Conservation (phyloP, 2,888 invertebrate species). For the Proisotoma minuta region DNA sequence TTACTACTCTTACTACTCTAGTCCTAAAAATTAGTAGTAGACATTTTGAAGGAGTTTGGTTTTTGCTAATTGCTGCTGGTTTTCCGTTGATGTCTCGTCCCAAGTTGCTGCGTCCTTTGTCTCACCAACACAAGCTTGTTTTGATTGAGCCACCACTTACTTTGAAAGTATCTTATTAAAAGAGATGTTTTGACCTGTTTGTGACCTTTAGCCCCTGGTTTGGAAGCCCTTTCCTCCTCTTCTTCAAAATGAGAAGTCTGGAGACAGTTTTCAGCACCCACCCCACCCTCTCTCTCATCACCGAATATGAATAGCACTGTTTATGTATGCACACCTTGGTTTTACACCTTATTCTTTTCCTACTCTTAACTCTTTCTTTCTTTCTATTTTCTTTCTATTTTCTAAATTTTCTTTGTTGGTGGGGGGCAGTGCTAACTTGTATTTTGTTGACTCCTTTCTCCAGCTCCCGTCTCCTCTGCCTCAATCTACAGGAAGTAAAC, state of each 20-base stretch:
- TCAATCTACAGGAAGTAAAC: slow-evolving; percentile 9
- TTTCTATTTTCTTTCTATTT: background rate
- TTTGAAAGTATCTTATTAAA: background rate
- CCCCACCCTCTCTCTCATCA: no score
- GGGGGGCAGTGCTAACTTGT: no score
- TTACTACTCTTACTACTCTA: no score
- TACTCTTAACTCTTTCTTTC: slow-evolving; percentile 16
- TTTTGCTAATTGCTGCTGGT: no score
- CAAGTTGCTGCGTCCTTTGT: no score
- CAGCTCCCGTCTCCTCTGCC: slow-evolving; percentile 13
- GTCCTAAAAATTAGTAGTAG: no score
- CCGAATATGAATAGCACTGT: slow-evolving; percentile 28
- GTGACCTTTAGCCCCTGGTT: no score
- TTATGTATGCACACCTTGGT: slow-evolving; percentile 27
- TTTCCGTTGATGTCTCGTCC: background rate
- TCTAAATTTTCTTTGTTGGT: background rate
- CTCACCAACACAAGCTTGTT: no score
- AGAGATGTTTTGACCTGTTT: slow-evolving; percentile 2
- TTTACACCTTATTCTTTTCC: slow-evolving; percentile 5
- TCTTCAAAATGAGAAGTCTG: slow-evolving; percentile 13
- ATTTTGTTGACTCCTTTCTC: slow-evolving; percentile 14
- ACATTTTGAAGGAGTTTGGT: no score
- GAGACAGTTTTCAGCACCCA: slow-evolving; percentile 17
- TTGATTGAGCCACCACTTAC: no score
- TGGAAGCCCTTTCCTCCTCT: background rate